Evolutionary conservation across 2,888 invertebrate genomes (phyloP), one percentile per base, ranked within the genome.

Genomic region (Pandemis heparana): DNA sequence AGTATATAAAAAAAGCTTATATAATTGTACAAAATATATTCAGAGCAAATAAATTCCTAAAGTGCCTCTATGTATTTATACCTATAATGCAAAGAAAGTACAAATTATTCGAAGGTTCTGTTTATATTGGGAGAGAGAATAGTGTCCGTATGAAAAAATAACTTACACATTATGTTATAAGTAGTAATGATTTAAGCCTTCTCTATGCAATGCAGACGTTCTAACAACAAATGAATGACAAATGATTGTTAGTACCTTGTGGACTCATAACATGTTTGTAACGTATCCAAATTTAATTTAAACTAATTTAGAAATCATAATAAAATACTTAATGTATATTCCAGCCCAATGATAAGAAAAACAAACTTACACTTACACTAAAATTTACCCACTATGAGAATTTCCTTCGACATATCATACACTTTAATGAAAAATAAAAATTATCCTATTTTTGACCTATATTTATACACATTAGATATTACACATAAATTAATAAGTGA

Each of bases 81-180:
- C 53, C 18, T 71, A 65, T 38, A 56, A 51, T 64, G 48, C 59
- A 71, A 64, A 71, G 64, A 65, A 43, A 71, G 71, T 71, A 71
- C 65, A 66, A 71, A 66, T 51, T 66, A 38, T 18, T 56, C 56
- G 38, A 71, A 38, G 60, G 48, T 10, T 8, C 16, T 32, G 10
- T 60, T 60, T 32, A 38, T 9, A 32, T 60, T 4, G 38, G 39
- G 18, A 5, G 12, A 56, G 10, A n/a, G 0, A 10, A 56, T 32
- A 41, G 7, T 41, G 5, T 8, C 41, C 9, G 9, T 41, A 41
- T 41, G 7, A 9, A 41, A 41, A 41, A 41, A n/a, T n/a, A n/a
- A n/a, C n/a, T n/a, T n/a, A n/a, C n/a, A n/a, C n/a, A n/a, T n/a
- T n/a, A n/a, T n/a, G n/a, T n/a, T n/a, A n/a, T n/a, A n/a, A n/a